phyloP scores from a whole-genome alignment of 2,888 invertebrate species.

The Thymelicus sylvestris region DNA sequence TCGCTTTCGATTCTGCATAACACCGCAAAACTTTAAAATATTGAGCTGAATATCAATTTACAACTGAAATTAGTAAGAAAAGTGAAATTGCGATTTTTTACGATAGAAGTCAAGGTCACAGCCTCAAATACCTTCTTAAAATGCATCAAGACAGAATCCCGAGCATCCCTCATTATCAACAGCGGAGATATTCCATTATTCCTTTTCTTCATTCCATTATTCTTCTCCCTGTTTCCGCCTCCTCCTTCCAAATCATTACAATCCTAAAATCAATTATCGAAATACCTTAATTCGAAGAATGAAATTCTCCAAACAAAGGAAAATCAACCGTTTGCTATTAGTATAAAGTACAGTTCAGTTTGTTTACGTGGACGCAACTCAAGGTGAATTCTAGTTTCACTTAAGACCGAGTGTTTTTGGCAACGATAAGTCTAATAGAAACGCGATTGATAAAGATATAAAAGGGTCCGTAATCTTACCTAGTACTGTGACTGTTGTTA shows the following conservation, averaged over 20 bases:
- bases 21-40: too few relatives aligned
- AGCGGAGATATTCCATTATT: slow-evolving; percentile 22
- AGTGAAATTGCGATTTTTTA: not conserved
- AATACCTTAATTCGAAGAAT: slow-evolving; percentile 32
- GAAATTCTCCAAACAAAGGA: not conserved
- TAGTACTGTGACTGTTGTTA: not conserved
- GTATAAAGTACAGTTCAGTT: slow-evolving; percentile 7
- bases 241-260: slow-evolving; percentile 10
- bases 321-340: not conserved
- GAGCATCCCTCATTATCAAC: slow-evolving; percentile 21
- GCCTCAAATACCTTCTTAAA: slow-evolving; percentile 20
- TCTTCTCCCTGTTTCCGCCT: not conserved
- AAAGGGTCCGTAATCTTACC: slow-evolving; percentile 39
- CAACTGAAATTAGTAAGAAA: not conserved
- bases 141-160: slow-evolving; percentile 22
- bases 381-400: slow-evolving; percentile 34
- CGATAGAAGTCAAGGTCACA: slow-evolving; percentile 1
- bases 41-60: not conserved
- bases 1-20: too few relatives aligned
- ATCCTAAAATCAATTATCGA: slow-evolving; percentile 35
- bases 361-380: not conserved
- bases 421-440: slow-evolving; percentile 44
- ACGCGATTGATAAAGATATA: slow-evolving; percentile 44
- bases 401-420: slow-evolving; percentile 43
- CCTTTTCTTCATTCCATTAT: not conserved